Conservation (phyloP, 2,113 vertebrate genomes). For the Zapus hudsonius region DNA sequence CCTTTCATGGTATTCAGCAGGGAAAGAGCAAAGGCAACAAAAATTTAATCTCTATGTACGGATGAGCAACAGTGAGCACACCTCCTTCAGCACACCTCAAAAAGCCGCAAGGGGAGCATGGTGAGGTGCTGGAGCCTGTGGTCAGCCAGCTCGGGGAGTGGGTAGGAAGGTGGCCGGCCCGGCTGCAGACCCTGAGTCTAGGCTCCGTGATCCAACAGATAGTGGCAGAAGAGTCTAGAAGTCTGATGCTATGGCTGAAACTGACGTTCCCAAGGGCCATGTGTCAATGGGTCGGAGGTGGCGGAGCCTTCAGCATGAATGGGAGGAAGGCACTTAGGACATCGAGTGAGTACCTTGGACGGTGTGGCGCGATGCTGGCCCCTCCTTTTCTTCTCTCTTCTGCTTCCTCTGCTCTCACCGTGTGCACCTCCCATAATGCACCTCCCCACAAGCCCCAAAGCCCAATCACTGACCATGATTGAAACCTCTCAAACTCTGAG, state of each 20-base stretch:
- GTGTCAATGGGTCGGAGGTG: neutral
- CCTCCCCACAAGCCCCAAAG: neutral
- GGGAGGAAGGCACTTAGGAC: neutral
- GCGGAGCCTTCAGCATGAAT: neutral
- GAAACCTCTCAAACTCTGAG: neutral
- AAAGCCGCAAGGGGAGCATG: too few relatives aligned
- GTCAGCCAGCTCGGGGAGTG: neutral
- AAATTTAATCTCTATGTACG: conserved; percentile 57
- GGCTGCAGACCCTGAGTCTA: neutral
- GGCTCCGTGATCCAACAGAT: neutral
- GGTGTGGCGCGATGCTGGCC: neutral
- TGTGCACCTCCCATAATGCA: neutral
- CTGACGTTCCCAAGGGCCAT: neutral
- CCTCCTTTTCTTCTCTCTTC: neutral
- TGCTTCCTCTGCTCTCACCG: neutral
- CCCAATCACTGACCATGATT: neutral
- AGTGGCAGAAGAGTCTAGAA: neutral
- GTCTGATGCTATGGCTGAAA: neutral
- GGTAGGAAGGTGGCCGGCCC: neutral
- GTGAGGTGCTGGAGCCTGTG: neutral
- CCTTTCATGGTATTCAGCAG: neutral
- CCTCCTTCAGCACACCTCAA: too few relatives aligned
- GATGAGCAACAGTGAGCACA: too few relatives aligned
- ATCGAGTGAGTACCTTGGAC: too few relatives aligned
- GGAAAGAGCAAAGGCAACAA: conserved; percentile 51